These are phyloP conservation scores for Mnemiopsis leidyi DNA, from an alignment of 37 sponge, comb jelly and placozoan species.

Conservation along the genomic window DNA sequence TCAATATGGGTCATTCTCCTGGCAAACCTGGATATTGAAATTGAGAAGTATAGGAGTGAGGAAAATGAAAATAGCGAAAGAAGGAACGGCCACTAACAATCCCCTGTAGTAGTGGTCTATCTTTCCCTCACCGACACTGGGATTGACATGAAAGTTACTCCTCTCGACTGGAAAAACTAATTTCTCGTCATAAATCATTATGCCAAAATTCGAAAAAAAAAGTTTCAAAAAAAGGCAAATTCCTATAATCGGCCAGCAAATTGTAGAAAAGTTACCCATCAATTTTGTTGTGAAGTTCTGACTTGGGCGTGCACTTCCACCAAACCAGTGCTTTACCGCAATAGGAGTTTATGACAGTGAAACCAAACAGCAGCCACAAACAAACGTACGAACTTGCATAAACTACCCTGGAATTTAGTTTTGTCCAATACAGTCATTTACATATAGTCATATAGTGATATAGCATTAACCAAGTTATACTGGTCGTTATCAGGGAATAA, in stretches of 20 bases:
- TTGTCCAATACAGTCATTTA: too few relatives aligned
- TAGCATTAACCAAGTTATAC: too few relatives aligned
- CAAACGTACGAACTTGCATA: not conserved
- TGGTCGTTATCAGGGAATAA: too few relatives aligned
- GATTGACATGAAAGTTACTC: too few relatives aligned
- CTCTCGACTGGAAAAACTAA: too few relatives aligned
- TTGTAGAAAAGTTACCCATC: too few relatives aligned
- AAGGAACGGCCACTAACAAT: constrained; percentile 36
- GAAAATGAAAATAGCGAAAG: constrained; percentile 39
- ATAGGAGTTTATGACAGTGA: constrained; percentile 17
- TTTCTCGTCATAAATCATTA: too few relatives aligned
- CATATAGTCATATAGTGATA: too few relatives aligned
- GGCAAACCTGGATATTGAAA: constrained; percentile 37
- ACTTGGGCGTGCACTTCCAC: not conserved
- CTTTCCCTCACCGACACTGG: not conserved
- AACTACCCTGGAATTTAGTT: not conserved
- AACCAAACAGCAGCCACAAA: not conserved
- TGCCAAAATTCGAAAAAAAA: too few relatives aligned
- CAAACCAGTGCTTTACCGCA: not conserved
- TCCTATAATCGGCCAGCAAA: too few relatives aligned
- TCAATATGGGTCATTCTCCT: too few relatives aligned
- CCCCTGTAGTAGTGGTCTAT: constrained; percentile 3
- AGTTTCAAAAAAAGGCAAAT: too few relatives aligned
- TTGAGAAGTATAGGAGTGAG: constrained; percentile 31
- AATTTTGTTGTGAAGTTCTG: not conserved